A percentile compares a stretch with the other conserved stretches of the same genome.
Conservation (phyloP, 2,797 vertebrate species). For the Merluccius polli region DNA sequence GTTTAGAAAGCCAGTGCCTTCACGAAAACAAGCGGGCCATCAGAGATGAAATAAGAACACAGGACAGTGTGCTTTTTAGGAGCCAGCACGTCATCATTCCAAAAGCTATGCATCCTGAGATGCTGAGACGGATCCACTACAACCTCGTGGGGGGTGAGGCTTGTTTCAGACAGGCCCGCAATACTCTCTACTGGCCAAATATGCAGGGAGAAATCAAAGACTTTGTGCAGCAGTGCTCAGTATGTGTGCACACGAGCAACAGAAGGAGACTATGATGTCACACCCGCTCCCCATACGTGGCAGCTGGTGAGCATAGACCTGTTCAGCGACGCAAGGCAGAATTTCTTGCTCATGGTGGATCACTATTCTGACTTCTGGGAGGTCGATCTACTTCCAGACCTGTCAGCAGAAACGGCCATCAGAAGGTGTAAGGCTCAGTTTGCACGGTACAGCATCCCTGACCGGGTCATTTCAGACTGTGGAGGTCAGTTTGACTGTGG, state of each 20-base stretch:
- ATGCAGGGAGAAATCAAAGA: not conserved
- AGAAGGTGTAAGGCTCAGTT: constrained; percentile 12
- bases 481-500: too few species aligned
- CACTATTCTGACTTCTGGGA: constrained; percentile 11
- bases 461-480: too few species aligned
- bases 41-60: not conserved
- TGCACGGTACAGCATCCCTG: not conserved
- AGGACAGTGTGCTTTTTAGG: not conserved
- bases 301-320: constrained; percentile 16
- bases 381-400: constrained; percentile 13
- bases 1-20: too few species aligned
- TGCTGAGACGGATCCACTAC: not conserved
- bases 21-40: not conserved
- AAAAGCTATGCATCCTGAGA: not conserved
- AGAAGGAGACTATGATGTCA: constrained; percentile 14
- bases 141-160: not conserved
- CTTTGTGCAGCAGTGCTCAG: constrained; percentile 4
- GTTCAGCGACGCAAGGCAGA: not conserved
- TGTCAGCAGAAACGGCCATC: constrained; percentile 2
- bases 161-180: not conserved
- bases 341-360: constrained; percentile 10
- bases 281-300: constrained; percentile 8
- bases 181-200: not conserved
- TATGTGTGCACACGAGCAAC: constrained; percentile 3
- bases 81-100: not conserved